These are phyloP conservation scores for Podarcis raffonei DNA, from an alignment of 2,113 vertebrate genomes.

Conservation along the genomic window DNA sequence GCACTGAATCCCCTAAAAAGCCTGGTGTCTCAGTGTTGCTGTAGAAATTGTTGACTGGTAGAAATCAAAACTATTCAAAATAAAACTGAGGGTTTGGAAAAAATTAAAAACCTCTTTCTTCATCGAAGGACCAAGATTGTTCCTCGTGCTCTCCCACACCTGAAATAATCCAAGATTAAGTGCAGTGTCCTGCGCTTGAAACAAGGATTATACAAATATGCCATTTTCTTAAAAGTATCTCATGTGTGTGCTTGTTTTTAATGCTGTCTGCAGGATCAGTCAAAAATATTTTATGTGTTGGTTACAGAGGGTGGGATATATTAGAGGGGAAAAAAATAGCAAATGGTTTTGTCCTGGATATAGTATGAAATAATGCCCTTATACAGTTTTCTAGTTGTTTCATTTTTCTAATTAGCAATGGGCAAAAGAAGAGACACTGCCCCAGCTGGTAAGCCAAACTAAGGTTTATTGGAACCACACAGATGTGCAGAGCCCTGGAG, in stretches of 20 bases:
- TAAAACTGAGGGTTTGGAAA: neutral
- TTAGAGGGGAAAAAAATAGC: neutral
- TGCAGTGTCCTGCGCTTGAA: neutral
- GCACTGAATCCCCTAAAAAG: conserved; percentile 37
- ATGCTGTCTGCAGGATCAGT: neutral
- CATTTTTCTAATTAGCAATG: neutral
- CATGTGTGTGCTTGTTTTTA: conserved; percentile 2
- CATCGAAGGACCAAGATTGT: neutral
- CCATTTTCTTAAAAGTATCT: conserved; percentile 6
- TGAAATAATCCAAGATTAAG: neutral
- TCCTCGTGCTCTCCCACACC: conserved; percentile 4
- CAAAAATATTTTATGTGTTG: neutral
- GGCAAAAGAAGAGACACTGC: neutral
- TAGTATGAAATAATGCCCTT: neutral
- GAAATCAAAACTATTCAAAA: neutral
- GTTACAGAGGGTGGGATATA: neutral
- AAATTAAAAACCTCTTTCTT: conserved; percentile 22
- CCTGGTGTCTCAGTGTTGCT: conserved; percentile 21
- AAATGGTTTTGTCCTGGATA: neutral
- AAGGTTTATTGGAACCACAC: too few species aligned
- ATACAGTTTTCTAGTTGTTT: neutral
- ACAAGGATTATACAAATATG: neutral
- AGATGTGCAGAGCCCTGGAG: too few species aligned
- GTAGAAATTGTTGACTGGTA: conserved; percentile 34
- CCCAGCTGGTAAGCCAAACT: too few species aligned